Base-by-base conservation (phyloP, 2,888 invertebrate genomes). In the Drosophila nigritarsus region DNA sequence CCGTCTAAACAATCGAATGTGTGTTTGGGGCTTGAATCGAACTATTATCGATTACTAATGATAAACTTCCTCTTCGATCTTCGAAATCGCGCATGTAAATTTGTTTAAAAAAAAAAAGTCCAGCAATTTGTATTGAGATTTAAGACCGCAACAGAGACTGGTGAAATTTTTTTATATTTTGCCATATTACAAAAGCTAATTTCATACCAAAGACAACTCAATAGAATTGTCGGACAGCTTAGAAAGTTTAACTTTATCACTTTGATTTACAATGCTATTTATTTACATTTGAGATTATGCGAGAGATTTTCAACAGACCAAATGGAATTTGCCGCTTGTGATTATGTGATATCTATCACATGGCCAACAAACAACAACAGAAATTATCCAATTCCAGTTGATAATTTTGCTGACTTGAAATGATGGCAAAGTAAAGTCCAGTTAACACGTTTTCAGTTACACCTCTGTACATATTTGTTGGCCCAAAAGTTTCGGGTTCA, bases 11-110 rank as follows among this genome's bases (percentile, higher is more conserved):
- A 49, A 60, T 63, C 50, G 58, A 73, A 62, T 67, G 49, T 58
- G 64, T 58, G 64, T 58, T 51, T 56, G 59, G n/a, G 53, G 45
- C 71, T 62, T 72, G 86, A 72, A 86, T 88, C 79, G 69, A 61
- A 61, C 18, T 13, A 45, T 45, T 45, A 45, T 45, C 45, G 20
- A 34, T 64, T 48, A 30, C 70, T 87, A 88, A 85, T 88, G 80
- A 75, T 73, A 71, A 75, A 80, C 86, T 86, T 90, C 90, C 90
- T 88, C 73, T 45, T 45, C 32, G 32, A 32, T 32, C 32, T 32
- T 0, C 9, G 30, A 65, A 60, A 63, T 42, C 51, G 53, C 49
- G 24, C 67, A 80, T 78, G 65, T 63, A 75, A 84, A 89, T 79
- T 70, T 65, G 42, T 62, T 51, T 32, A 0, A 8, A 8, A 8